Evolutionary conservation across 2,888 invertebrate genomes (phyloP).

Genomic region (Andrena flavipes): DNA sequence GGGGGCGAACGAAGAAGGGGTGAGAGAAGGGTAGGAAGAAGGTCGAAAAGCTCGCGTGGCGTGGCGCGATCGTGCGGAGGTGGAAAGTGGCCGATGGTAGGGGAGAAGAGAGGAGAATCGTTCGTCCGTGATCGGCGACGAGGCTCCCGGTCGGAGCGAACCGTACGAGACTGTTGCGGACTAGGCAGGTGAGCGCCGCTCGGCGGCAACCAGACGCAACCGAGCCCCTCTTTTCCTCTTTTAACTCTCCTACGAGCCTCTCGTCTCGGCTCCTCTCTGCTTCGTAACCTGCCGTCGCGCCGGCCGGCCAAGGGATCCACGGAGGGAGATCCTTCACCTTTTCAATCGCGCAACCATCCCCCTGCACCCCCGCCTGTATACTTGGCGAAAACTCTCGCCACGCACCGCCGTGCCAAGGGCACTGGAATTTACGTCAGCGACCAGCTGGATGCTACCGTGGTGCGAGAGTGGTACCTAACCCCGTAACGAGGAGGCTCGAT

Average conservation of each 20-base stretch:
- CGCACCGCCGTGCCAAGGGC: too few species aligned
- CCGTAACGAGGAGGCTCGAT: constrained; percentile 1
- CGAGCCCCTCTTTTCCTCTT: constrained; percentile 75
- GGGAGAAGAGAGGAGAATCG: constrained; percentile 53
- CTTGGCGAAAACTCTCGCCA: not conserved
- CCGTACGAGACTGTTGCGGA: constrained; percentile 74
- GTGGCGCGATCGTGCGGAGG: constrained; percentile 57
- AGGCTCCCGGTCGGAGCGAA: constrained; percentile 71
- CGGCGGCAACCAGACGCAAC: constrained; percentile 74
- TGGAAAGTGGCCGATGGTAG: constrained; percentile 62
- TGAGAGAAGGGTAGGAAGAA: constrained; percentile 44
- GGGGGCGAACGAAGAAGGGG: constrained; percentile 34
- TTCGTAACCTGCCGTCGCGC: constrained; percentile 53
- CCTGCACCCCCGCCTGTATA: not conserved
- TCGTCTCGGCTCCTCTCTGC: constrained; percentile 59
- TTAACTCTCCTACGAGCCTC: constrained; percentile 63
- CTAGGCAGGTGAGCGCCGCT: constrained; percentile 77
- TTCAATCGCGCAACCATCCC: not conserved
- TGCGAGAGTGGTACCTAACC: too few species aligned
- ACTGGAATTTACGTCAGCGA: too few species aligned
- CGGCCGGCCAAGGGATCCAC: constrained; percentile 31
- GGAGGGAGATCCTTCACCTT: constrained; percentile 57
- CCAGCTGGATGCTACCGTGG: too few species aligned
- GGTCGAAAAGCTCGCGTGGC: constrained; percentile 54
- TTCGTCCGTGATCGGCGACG: constrained; percentile 68